Evolutionary conservation across 92 coral and sea anemone species (phyloP).

Genomic region (Epizoanthus scotinus): DNA sequence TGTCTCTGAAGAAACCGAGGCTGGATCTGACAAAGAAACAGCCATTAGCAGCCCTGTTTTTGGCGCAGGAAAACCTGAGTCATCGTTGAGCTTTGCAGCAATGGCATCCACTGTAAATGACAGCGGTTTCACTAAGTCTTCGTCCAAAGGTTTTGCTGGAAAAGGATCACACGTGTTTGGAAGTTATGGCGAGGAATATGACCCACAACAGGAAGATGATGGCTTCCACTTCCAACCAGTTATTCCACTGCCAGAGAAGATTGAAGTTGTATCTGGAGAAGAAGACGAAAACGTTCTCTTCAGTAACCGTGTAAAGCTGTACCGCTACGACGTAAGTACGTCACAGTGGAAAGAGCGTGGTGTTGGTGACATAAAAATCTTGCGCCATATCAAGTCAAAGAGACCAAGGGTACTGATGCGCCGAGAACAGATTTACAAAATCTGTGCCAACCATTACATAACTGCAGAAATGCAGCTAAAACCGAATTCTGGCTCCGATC

Average conservation of each 20-base stretch:
- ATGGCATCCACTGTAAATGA: conserved; percentile 37
- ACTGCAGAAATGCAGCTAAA: conserved; percentile 72
- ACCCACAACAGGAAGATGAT: conserved; percentile 50
- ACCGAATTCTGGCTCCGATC: conserved; percentile 61
- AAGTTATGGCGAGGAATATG: conserved; percentile 30
- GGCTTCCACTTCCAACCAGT: conserved; percentile 58
- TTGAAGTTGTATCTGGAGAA: conserved; percentile 69
- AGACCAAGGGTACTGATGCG: conserved; percentile 74
- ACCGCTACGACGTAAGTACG: conserved; percentile 54
- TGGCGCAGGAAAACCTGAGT: conserved; percentile 47
- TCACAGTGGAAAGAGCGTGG: conserved; percentile 83
- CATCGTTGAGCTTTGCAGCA: conserved; percentile 55
- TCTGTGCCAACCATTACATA: conserved; percentile 78
- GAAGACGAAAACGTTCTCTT: conserved; percentile 67
- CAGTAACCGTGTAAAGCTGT: conserved; percentile 68
- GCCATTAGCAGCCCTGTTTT: conserved; percentile 38
- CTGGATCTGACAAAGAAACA: not conserved
- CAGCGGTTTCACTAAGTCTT: conserved; percentile 23
- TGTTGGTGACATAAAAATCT: conserved; percentile 69
- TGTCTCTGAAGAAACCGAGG: not conserved
- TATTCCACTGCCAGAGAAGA: conserved; percentile 51
- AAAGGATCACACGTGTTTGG: conserved; percentile 66
- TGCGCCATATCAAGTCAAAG: conserved; percentile 41
- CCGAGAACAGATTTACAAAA: conserved; percentile 72
- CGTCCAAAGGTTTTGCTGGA: conserved; percentile 55